These are phyloP conservation scores for Zaprionus nigranus DNA, from an alignment of 1,140 invertebrate species.

Conservation along the genomic window DNA sequence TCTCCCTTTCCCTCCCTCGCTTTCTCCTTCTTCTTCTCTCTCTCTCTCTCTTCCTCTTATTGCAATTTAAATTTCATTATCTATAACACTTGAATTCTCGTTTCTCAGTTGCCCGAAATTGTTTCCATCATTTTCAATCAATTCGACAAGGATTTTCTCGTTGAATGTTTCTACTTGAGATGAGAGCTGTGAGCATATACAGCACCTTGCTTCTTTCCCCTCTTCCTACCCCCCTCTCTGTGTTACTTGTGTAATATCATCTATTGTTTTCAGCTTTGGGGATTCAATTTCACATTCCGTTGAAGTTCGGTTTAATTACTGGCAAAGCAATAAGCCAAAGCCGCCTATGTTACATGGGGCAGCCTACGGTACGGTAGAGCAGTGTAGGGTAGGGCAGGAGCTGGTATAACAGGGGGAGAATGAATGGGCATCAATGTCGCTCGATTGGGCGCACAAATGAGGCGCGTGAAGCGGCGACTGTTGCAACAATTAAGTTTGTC, in stretches of 20 bases:
- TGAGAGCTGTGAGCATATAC: background rate
- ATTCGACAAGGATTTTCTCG: constrained; percentile 3
- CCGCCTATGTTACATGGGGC: background rate
- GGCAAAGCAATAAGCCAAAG: constrained; percentile 26
- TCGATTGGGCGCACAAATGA: constrained; percentile 53
- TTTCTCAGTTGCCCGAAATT: background rate
- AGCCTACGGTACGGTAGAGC: background rate
- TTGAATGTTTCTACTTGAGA: constrained; percentile 4
- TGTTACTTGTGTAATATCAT: background rate
- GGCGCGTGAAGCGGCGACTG: constrained; percentile 2
- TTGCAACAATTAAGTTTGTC: constrained; percentile 50
- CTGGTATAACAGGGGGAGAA: background rate
- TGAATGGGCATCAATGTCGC: constrained; percentile 49
- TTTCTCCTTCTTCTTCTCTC: background rate
- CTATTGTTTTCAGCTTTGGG: constrained; percentile 1
- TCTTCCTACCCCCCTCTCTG: background rate
- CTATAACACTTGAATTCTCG: constrained; percentile 1
- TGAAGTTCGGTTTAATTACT: constrained; percentile 40
- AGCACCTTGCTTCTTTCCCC: background rate
- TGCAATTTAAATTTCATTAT: background rate
- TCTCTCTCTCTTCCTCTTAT: background rate
- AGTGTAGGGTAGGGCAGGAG: background rate
- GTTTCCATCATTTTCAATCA: background rate
- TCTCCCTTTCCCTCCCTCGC: too few relatives aligned
- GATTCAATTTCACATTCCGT: constrained; percentile 5